Base-by-base conservation (phyloP, 2,888 invertebrate species). In the Theretra japonica region DNA sequence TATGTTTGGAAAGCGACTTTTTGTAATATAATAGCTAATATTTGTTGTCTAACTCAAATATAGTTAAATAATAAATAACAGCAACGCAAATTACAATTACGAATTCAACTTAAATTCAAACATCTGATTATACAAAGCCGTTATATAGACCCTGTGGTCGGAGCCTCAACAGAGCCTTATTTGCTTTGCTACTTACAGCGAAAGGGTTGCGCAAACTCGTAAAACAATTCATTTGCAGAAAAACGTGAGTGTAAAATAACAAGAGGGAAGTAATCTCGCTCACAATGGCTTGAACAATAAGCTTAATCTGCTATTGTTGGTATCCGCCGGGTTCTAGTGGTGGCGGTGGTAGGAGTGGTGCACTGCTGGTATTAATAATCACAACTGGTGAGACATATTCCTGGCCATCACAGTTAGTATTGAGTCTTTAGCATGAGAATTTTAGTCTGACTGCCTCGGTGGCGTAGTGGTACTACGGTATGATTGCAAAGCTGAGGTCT, bases 261-360 rank as follows among this genome's bases (percentile, higher is more conserved):
- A 65, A 41, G 41, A 65, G 56, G 65, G 60, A 65, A 70, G 69
- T 75, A 76, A 76, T 76, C 73, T 73, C 70, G 30, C 48, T 28
- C 50, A 71, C 72, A 71, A 73, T 74, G 69, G 56, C 21, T 70
- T 53, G 69, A 71, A 73, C 71, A 71, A 74, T 74, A 74, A 70
- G 48, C 65, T 58, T 73, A 68, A 73, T 70, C 72, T 68, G 65
- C 56, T 33, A 73, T 73, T 73, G 70, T 72, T 65, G 48, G n/a
- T 8, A 3, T n/a, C 15, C 23, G 23, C 21, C 41, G 23, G 21
- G 23, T 23, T 41, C 48, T 17, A 65, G 6, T 48, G 23, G 11
- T 6, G 15, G 62, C 62, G 62, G 11, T 62, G 33, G 33, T n/a
- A 8, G 7, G 2, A 19, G 21, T 21, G 30, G 15, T 53, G 53